phyloP scores from a whole-genome alignment of 2,888 invertebrate genomes.

The Platycheirus albimanus region DNA sequence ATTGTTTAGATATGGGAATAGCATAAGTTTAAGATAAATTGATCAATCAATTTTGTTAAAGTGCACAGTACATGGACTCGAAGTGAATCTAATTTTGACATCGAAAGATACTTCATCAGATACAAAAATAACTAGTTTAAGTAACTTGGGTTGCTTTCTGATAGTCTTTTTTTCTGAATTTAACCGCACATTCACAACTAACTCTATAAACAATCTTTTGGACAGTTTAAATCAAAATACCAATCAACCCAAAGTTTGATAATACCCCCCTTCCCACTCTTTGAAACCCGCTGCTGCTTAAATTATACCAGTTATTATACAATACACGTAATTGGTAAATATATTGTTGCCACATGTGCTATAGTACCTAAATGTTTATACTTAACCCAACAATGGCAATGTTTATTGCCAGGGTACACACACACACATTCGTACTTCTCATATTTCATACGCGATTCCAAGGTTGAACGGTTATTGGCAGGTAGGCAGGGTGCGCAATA shows the following conservation, averaged over 20 bases:
- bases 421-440: conserved; percentile 30
- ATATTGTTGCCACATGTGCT: conserved; percentile 65
- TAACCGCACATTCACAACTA: not conserved
- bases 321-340: conserved; percentile 73
- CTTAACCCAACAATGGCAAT: conserved; percentile 64
- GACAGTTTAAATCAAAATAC: conserved; percentile 35
- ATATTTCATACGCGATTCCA: conserved; percentile 65
- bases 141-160: no score
- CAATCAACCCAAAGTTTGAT: conserved; percentile 31
- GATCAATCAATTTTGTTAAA: no score
- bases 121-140: no score
- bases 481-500: conserved; percentile 69
- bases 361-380: conserved; percentile 46
- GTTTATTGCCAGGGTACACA: conserved; percentile 63
- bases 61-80: no score
- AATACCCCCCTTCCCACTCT: conserved; percentile 25
- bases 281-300: conserved; percentile 18
- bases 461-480: conserved; percentile 68
- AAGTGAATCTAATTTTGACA: no score
- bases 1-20: no score
- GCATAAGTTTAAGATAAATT: no score
- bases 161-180: no score
- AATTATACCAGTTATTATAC: conserved; percentile 65
- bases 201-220: conserved; percentile 18
- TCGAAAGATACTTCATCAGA: no score